These are phyloP conservation scores for Callospermophilus lateralis DNA, from an alignment of 2,113 vertebrate genomes.

Conservation along the genomic window DNA sequence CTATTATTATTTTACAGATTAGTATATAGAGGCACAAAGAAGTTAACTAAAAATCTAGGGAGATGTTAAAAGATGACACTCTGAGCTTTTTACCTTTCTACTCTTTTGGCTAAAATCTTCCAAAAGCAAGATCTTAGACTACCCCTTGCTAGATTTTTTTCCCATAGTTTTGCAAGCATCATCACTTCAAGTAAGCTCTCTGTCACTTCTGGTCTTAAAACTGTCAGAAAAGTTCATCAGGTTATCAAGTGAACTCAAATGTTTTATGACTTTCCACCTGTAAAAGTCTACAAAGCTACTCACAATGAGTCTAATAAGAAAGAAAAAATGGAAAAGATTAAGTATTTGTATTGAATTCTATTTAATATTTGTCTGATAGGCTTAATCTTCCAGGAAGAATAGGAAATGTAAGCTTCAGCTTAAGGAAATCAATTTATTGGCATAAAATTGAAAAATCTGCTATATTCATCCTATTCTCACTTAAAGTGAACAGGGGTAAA, in stretches of 20 bases:
- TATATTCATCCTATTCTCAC: neutral
- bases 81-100: neutral
- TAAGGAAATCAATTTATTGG: neutral
- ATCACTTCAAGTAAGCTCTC: neutral
- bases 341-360: neutral
- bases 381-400: neutral
- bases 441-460: constrained; percentile 3
- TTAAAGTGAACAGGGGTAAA: constrained; percentile 8
- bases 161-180: neutral
- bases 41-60: neutral
- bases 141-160: neutral
- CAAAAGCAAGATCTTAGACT: constrained; percentile 35
- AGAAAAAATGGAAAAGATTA: neutral
- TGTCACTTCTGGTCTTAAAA: neutral
- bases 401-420: constrained; percentile 3
- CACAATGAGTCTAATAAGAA: neutral
- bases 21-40: constrained; percentile 38
- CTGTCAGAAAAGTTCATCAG: neutral
- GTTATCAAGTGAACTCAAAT: neutral
- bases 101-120: neutral
- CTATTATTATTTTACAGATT: neutral
- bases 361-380: neutral
- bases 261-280: neutral
- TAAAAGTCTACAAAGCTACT: constrained; percentile 6
- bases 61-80: constrained; percentile 24